phyloP scores from a whole-genome alignment of 2,888 invertebrate species.

The Autographa gamma region DNA sequence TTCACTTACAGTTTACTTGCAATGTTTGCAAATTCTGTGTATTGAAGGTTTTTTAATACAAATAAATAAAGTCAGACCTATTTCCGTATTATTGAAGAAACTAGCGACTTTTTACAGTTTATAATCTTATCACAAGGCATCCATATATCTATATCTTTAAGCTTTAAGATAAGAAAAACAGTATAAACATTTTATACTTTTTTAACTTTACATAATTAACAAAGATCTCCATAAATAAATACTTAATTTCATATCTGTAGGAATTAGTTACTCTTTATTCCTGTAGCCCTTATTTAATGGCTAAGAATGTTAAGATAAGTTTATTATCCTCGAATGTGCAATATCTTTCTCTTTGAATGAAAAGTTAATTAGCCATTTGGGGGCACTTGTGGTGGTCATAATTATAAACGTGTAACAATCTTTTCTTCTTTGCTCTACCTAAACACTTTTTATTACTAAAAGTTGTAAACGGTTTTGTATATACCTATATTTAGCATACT shows the following conservation, averaged over 20 bases:
- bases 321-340: constrained; percentile 5
- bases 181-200: background rate
- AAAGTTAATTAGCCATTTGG: constrained; percentile 4
- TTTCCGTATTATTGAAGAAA: background rate
- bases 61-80: background rate
- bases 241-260: constrained; percentile 10
- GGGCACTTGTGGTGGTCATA: constrained; percentile 7
- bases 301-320: constrained; percentile 9
- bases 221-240: constrained; percentile 7
- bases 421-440: too few species aligned
- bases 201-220: constrained; percentile 12
- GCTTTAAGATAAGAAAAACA: background rate
- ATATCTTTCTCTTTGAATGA: background rate
- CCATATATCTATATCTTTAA: background rate
- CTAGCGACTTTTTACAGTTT: too few species aligned
- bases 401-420: background rate
- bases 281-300: constrained; percentile 16
- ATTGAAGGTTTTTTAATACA: background rate
- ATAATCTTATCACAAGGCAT: too few species aligned
- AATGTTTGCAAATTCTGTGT: background rate
- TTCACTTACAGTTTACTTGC: constrained; percentile 1
- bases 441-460: too few species aligned
- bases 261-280: constrained; percentile 15
- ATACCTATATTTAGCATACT: too few species aligned
- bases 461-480: too few species aligned